Base-by-base conservation (phyloP, 2,888 invertebrate species). In the Acleris holmiana region DNA sequence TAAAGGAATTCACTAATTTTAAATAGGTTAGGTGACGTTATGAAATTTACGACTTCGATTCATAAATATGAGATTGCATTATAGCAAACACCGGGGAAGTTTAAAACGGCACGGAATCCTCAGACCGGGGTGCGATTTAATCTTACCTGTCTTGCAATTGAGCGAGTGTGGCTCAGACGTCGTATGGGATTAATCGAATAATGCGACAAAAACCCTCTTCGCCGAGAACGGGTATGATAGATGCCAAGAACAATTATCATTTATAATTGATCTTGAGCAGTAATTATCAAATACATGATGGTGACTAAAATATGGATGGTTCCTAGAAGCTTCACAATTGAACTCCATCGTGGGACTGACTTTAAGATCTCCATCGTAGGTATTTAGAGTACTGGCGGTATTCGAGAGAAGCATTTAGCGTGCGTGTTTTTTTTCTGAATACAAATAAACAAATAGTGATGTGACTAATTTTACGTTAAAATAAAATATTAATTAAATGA, bases 251-350 rank as follows among this genome's bases (percentile, higher is more conserved):
- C 55, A 60, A 65, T 65, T 60, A 65, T 50, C 65, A 65, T 65
- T 55, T 49, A 65, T 65, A 60, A 65, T 65, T 59, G 54, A 65
- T 65, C 55, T 54, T 54, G 65, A 41, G 19, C 54, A 35, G 49
- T 53, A 60, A 65, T 65, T 65, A 65, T 60, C 60, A 65, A 65
- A 65, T 65, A 60, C 49, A 65, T 47, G 44, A 55, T 67, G 57
- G 64, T 57, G 60, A 57, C 58, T 57, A 61, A 57, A 61, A 46
- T 56, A 55, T 60, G 49, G 46, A 58, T 44, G 54, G 48, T 64
- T 64, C 64, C 58, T 64, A 54, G 64, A 64, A 64, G 48, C 29
- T 29, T 40, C 41, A 23, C 44, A 44, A 44, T 53, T 53, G 48
- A 40, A 54, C 58, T 40, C 25, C 58, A 59, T 48, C 54, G 64